These are phyloP conservation scores for Chinchilla lanigera DNA, from an alignment of 2,113 vertebrate genomes.

Conservation along the genomic window DNA sequence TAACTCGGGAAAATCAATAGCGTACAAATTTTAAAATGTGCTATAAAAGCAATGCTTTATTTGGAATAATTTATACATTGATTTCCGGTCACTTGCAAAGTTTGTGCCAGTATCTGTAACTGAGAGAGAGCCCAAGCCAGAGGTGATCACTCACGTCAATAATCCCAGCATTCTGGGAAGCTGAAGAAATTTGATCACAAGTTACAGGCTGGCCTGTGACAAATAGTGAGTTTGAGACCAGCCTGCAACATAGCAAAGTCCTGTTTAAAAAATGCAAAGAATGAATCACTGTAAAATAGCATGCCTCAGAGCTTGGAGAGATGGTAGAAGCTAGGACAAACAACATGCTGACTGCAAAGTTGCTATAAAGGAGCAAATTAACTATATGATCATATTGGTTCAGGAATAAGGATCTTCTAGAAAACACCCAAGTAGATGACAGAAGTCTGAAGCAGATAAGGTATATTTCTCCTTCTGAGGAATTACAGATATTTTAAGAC, in stretches of 20 bases:
- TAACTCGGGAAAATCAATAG: neutral
- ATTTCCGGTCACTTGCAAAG: neutral
- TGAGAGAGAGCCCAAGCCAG: neutral
- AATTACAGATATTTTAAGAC: neutral
- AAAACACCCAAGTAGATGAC: neutral
- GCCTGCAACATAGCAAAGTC: neutral
- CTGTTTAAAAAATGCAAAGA: neutral
- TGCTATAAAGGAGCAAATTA: neutral
- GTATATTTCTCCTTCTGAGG: neutral
- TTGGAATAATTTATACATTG: neutral
- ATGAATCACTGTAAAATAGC: neutral
- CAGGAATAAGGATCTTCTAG: neutral
- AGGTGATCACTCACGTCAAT: neutral
- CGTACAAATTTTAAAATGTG: neutral
- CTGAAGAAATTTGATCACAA: neutral
- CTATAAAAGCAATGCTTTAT: neutral
- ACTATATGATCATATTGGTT: accelerated
- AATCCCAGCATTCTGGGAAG: neutral
- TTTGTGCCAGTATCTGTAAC: neutral
- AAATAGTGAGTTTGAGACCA: neutral
- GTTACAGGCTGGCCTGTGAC: neutral
- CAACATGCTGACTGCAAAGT: neutral
- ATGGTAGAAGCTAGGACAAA: neutral
- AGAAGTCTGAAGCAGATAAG: neutral
- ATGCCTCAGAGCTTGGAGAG: neutral